Percentiles rank a stretch among this genome's conserved stretches.
phyloP scores from a whole-genome alignment of 2,888 invertebrate genomes.

The Schizaphis graminum region DNA sequence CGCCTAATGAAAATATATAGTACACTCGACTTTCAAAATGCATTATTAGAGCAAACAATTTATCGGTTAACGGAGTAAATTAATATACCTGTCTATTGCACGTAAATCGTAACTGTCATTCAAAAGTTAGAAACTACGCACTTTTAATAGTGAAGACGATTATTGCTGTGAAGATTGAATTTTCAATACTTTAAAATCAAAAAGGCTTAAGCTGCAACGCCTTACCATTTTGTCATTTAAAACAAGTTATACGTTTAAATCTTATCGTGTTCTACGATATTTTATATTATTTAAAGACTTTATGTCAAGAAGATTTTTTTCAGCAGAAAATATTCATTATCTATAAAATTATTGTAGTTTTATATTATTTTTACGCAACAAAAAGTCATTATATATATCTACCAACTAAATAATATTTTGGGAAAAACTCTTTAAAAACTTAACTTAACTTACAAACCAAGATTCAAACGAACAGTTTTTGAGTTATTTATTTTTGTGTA shows the following conservation, averaged over 20 bases:
- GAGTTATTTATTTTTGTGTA: too few relatives aligned
- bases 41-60: neutral
- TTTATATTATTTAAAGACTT: neutral
- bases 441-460: too few relatives aligned
- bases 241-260: neutral
- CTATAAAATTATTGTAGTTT: neutral
- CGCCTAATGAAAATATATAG: neutral
- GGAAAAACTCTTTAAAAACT: too few relatives aligned
- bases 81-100: neutral
- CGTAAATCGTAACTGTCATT: neutral
- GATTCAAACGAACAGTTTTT: too few relatives aligned
- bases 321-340: neutral
- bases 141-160: neutral
- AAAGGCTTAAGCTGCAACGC: neutral
- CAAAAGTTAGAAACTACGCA: neutral
- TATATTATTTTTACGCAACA: neutral
- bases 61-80: neutral
- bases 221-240: neutral
- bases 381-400: too few relatives aligned
- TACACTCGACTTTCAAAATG: neutral
- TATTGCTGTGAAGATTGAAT: neutral
- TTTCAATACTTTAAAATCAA: neutral
- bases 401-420: too few relatives aligned
- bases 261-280: neutral
- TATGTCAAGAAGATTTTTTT: neutral